A percentile compares a stretch with the other conserved stretches of the same genome.
Evolutionary conservation across 2,797 vertebrate species (phyloP).

Genomic region (Mus minutoides): DNA sequence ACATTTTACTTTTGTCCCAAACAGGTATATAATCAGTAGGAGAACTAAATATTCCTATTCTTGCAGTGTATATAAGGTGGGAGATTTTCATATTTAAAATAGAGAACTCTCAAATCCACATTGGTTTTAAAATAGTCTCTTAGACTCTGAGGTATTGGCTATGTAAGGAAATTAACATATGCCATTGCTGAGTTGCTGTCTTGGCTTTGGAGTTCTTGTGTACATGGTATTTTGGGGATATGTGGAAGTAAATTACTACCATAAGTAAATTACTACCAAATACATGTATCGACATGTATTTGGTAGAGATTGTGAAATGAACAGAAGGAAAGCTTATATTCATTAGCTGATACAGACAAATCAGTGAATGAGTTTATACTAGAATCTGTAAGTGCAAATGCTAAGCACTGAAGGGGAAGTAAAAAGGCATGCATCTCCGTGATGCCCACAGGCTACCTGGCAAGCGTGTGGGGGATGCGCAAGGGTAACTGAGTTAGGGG

Average conservation of each 20-base stretch:
- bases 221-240: neutral
- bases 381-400: neutral
- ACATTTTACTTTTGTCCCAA: neutral
- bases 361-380: neutral
- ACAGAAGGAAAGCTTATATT: neutral
- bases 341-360: neutral
- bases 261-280: too few relatives aligned
- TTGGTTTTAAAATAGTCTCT: constrained; percentile 47
- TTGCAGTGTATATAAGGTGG: constrained; percentile 35
- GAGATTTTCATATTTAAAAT: constrained; percentile 7
- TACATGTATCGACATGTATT: constrained; percentile 14
- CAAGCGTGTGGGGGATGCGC: neutral
- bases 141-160: neutral
- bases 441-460: neutral
- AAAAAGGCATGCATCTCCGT: neutral
- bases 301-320: constrained; percentile 2
- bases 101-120: neutral
- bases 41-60: constrained; percentile 16
- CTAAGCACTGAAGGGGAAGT: neutral
- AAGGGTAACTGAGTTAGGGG: neutral
- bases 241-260: neutral
- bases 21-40: neutral
- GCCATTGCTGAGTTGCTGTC: neutral
- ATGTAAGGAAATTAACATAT: constrained; percentile 35
- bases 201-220: neutral